phyloP scores from a whole-genome alignment of 2,113 vertebrate species.

The Sinocyclocheilus maitianheensis region DNA sequence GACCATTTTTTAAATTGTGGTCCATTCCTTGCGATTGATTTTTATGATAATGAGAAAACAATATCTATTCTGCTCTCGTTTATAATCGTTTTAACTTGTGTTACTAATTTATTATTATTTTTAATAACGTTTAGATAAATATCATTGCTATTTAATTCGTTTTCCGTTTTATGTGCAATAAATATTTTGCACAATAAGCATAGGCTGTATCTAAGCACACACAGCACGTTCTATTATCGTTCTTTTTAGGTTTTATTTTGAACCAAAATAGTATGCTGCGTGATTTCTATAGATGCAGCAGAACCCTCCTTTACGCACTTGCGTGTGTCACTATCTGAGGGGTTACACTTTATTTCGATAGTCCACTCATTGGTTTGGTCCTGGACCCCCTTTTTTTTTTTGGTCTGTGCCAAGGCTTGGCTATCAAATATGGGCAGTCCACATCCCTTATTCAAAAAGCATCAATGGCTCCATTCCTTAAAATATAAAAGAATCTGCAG shows the following conservation, averaged over 20 bases:
- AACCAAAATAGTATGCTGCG: neutral
- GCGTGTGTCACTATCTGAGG: neutral
- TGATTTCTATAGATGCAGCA: neutral
- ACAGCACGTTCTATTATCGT: neutral
- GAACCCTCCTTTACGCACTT: neutral
- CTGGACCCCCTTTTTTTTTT: neutral
- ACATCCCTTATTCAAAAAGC: neutral
- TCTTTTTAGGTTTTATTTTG: neutral
- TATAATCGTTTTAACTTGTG: neutral
- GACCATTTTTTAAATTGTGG: slow-evolving; percentile 4
- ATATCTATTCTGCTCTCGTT: neutral
- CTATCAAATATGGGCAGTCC: slow-evolving; percentile 4
- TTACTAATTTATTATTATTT: neutral
- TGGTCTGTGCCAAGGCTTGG: slow-evolving; percentile 10
- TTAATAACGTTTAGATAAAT: too few relatives aligned
- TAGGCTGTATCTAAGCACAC: too few relatives aligned
- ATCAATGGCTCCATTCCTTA: neutral
- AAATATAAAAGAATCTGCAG: neutral
- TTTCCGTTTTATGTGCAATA: neutral
- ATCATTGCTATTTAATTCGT: neutral
- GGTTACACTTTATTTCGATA: too few relatives aligned
- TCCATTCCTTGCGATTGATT: neutral
- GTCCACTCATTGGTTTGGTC: neutral
- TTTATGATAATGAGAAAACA: neutral
- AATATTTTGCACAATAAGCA: neutral